Evolutionary conservation across 2,888 invertebrate genomes (phyloP).

Genomic region (Apamea monoglypha): DNA sequence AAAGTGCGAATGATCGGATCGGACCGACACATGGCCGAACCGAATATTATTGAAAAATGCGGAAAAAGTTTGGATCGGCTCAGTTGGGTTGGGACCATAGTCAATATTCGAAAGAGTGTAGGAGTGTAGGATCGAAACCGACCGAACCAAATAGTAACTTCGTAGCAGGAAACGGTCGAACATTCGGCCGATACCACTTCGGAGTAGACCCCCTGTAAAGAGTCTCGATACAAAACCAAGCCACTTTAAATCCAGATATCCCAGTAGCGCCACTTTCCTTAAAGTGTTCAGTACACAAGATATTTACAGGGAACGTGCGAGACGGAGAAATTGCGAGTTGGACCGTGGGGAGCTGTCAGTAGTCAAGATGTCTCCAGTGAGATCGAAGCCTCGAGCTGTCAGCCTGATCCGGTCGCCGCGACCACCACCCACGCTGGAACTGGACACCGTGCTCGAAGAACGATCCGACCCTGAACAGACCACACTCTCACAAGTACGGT

Average conservation of each 20-base stretch:
- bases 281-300: conserved; percentile 17
- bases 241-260: not conserved
- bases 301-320: conserved; percentile 92
- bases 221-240: conserved; percentile 19
- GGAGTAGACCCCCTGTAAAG: too few relatives aligned
- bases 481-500: conserved; percentile 85
- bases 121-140: too few relatives aligned
- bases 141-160: too few relatives aligned
- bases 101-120: too few relatives aligned
- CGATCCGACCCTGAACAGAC: conserved; percentile 95
- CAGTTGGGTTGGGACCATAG: too few relatives aligned
- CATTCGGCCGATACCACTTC: too few relatives aligned
- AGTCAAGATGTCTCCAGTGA: conserved; percentile 91
- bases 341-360: conserved; percentile 96
- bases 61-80: too few relatives aligned
- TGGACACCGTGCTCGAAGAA: conserved; percentile 96
- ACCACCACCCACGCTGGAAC: conserved; percentile 94
- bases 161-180: too few relatives aligned
- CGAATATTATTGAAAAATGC: too few relatives aligned
- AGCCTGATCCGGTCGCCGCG: conserved; percentile 91
- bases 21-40: too few relatives aligned
- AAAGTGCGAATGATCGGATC: too few relatives aligned
- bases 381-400: conserved; percentile 80
- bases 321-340: conserved; percentile 94
- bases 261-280: conserved; percentile 18